Percentiles rank a stretch among this genome's conserved stretches.
These are phyloP conservation scores for Plemyria rubiginata DNA, from an alignment of 2,888 invertebrate species.

Conservation along the genomic window DNA sequence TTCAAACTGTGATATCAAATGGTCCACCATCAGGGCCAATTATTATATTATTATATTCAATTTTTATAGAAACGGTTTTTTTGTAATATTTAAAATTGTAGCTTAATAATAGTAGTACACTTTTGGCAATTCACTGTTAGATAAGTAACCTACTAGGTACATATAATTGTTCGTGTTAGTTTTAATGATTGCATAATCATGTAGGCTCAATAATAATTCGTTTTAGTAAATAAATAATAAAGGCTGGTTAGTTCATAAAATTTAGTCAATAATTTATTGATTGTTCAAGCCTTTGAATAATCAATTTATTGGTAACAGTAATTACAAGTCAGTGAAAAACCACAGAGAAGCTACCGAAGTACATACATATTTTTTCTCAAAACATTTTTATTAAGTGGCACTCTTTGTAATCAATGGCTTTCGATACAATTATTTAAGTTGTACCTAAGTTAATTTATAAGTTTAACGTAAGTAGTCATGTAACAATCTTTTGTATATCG, in stretches of 20 bases:
- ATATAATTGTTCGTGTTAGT: neutral
- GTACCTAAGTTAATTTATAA: too few relatives aligned
- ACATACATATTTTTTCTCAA: too few relatives aligned
- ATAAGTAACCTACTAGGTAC: neutral
- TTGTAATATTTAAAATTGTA: neutral
- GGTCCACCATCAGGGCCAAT: conserved; percentile 8
- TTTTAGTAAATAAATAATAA: conserved; percentile 7
- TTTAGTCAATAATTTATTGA: neutral
- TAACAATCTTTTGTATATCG: too few relatives aligned
- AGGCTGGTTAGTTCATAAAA: conserved; percentile 10
- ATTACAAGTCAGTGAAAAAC: too few relatives aligned
- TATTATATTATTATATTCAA: neutral
- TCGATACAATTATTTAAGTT: too few relatives aligned
- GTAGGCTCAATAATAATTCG: conserved; percentile 11
- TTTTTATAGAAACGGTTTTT: conserved; percentile 1
- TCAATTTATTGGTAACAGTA: too few relatives aligned
- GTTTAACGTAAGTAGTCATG: too few relatives aligned
- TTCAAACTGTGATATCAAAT: conserved; percentile 23
- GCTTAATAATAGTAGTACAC: conserved; percentile 3
- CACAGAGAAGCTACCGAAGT: too few relatives aligned
- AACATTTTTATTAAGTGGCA: too few relatives aligned
- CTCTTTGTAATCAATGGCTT: too few relatives aligned
- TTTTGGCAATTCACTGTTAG: conserved; percentile 8
- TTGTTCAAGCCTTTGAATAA: neutral
- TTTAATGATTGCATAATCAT: conserved; percentile 7